phyloP scores from a whole-genome alignment of 2,797 vertebrate species.

The Chromis chromis region DNA sequence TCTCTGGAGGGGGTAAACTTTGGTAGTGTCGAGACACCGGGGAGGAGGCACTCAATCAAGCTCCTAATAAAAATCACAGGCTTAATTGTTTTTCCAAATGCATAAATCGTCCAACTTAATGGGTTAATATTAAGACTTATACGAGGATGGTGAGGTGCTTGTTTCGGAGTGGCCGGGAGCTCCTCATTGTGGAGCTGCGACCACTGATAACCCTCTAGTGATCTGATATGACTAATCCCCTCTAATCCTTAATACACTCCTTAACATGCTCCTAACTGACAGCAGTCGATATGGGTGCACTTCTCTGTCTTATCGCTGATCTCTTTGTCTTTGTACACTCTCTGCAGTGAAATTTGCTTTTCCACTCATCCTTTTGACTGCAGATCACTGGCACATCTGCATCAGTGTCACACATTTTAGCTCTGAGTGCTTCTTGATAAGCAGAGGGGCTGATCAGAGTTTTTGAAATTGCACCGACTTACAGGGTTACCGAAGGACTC shows the following conservation, averaged over 20 bases:
- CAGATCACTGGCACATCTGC: slow-evolving; percentile 62
- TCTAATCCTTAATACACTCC: slow-evolving; percentile 85
- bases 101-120: slow-evolving; percentile 72
- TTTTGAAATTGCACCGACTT: slow-evolving; percentile 56
- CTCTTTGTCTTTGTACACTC: slow-evolving; percentile 79
- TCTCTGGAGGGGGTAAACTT: slow-evolving; percentile 72
- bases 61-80: slow-evolving; percentile 79
- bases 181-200: slow-evolving; percentile 72
- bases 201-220: slow-evolving; percentile 81
- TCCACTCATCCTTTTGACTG: slow-evolving; percentile 58
- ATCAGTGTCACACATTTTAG: slow-evolving; percentile 53
- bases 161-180: slow-evolving; percentile 59
- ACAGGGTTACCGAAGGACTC: slow-evolving; percentile 36
- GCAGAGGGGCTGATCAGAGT: slow-evolving; percentile 50
- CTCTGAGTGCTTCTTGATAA: slow-evolving; percentile 51
- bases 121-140: slow-evolving; percentile 73
- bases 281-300: slow-evolving; percentile 81
- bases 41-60: slow-evolving; percentile 76
- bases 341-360: slow-evolving; percentile 59
- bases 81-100: slow-evolving; percentile 81
- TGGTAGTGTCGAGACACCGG: slow-evolving; percentile 59
- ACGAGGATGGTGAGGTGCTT: slow-evolving; percentile 40
- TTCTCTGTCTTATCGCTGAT: slow-evolving; percentile 76
- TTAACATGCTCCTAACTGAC: slow-evolving; percentile 84
- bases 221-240: slow-evolving; percentile 85